Evolutionary conservation across 2,113 vertebrate genomes (phyloP).

Genomic region (Xenus cinereus): DNA sequence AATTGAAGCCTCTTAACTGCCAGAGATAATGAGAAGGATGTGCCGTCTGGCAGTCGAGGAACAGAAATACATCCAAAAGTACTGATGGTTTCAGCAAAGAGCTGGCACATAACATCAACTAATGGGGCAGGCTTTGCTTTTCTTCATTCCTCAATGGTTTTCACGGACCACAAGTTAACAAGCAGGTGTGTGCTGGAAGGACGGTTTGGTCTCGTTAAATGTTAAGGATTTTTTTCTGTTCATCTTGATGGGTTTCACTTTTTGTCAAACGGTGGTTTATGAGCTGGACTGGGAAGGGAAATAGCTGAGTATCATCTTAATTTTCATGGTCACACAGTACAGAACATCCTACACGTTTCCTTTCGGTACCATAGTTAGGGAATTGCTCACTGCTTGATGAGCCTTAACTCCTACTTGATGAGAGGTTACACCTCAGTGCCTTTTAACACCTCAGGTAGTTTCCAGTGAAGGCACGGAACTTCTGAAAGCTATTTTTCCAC

Average conservation of each 20-base stretch:
- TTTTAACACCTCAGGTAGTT: neutral
- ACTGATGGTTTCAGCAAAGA: neutral
- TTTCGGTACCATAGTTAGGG: neutral
- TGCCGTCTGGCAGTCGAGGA: neutral
- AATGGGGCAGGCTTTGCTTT: neutral
- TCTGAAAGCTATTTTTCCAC: neutral
- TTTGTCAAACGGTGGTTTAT: neutral
- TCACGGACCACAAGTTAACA: neutral
- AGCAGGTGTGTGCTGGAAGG: rapidly evolving
- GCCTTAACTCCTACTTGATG: neutral
- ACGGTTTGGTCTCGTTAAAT: neutral
- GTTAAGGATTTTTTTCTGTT: neutral
- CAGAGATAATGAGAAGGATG: neutral
- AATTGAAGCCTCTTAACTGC: neutral
- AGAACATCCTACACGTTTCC: neutral
- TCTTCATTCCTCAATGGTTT: neutral
- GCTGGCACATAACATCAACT: neutral
- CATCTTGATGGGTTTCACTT: neutral
- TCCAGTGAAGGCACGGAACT: neutral
- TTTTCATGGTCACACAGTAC: neutral
- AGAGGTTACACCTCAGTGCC: neutral
- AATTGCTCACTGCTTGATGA: neutral
- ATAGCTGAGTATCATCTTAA: neutral
- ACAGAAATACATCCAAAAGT: neutral
- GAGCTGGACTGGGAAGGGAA: neutral